A percentile compares a stretch with the other conserved stretches of the same genome.
phyloP scores from a whole-genome alignment of 2,797 vertebrate species.

The Danio choprae region DNA sequence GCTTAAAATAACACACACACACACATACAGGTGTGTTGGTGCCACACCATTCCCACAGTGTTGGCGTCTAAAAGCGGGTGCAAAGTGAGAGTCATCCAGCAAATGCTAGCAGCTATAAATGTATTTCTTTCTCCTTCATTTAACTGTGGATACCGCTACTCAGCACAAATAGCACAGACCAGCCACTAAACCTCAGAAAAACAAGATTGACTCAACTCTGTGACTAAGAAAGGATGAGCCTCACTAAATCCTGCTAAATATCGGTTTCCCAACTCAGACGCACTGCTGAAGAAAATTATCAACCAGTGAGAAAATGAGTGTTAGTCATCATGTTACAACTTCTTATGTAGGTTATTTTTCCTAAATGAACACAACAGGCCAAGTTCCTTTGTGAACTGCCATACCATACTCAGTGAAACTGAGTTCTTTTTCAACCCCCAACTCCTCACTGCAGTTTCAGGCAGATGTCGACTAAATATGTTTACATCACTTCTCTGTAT shows the following conservation, averaged over 20 bases:
- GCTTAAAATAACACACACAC: neutral
- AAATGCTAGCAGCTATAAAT: constrained; percentile 40
- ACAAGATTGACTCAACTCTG: constrained; percentile 18
- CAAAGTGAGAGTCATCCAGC: constrained; percentile 19
- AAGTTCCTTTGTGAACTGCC: constrained; percentile 53
- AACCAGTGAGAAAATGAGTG: neutral
- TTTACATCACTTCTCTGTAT: too few relatives aligned
- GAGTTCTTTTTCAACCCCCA: neutral
- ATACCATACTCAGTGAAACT: neutral
- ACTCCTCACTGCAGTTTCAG: neutral
- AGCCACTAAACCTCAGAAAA: neutral
- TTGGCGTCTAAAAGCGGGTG: constrained; percentile 53
- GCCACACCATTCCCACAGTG: constrained; percentile 33
- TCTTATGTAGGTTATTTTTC: neutral
- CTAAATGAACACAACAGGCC: constrained; percentile 46
- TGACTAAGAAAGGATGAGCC: neutral
- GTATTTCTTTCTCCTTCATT: neutral
- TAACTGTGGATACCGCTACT: neutral
- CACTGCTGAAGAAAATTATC: neutral
- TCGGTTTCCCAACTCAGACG: neutral
- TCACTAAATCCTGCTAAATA: constrained; percentile 14
- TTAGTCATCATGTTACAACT: neutral
- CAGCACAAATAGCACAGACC: neutral
- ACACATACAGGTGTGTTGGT: constrained; percentile 39
- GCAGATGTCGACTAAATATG: too few relatives aligned